phyloP scores from a whole-genome alignment of 2,797 vertebrate genomes.

The Cirrhinus mrigala region DNA sequence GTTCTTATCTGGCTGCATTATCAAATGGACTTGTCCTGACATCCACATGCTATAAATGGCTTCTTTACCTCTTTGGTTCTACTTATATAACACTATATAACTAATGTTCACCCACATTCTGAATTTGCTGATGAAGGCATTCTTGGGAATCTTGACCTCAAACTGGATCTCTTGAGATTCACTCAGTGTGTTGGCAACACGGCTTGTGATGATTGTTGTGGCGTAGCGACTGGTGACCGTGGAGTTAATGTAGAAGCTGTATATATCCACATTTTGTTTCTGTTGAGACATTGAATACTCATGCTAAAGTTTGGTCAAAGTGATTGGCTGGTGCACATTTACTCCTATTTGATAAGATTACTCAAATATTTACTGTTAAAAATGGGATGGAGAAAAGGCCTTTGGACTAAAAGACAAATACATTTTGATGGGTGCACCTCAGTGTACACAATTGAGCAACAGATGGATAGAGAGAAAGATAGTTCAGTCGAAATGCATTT shows the following conservation, averaged over 20 bases:
- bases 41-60: not conserved
- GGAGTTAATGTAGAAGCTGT: constrained; percentile 88
- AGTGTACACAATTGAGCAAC: constrained; percentile 3
- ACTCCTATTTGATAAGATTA: not conserved
- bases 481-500: not conserved
- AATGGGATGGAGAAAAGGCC: not conserved
- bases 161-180: constrained; percentile 82
- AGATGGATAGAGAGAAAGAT: not conserved
- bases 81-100: not conserved
- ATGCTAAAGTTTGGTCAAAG: not conserved
- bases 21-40: not conserved
- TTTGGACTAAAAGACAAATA: constrained; percentile 30
- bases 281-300: constrained; percentile 15
- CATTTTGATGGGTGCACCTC: not conserved
- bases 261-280: constrained; percentile 76
- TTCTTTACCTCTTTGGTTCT: not conserved
- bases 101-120: constrained; percentile 82
- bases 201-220: constrained; percentile 86
- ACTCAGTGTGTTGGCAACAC: constrained; percentile 81
- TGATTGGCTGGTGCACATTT: not conserved
- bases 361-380: constrained; percentile 30
- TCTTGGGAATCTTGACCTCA: constrained; percentile 89
- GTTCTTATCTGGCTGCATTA: not conserved
- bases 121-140: constrained; percentile 93
- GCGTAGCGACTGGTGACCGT: constrained; percentile 87